phyloP scores from a whole-genome alignment of 2,797 vertebrate genomes.

The Esox masquinongy region DNA sequence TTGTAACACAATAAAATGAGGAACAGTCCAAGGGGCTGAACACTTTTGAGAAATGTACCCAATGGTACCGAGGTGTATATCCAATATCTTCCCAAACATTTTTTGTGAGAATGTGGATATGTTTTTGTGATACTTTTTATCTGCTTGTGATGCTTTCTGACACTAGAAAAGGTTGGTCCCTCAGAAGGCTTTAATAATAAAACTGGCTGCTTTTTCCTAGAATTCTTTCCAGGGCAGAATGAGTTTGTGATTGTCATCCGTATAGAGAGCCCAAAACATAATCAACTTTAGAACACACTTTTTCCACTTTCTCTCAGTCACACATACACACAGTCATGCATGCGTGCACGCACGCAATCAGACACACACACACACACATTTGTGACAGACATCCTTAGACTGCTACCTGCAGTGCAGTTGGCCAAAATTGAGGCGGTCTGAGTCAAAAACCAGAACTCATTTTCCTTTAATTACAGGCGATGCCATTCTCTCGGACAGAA shows the following conservation, averaged over 20 bases:
- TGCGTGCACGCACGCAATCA: not conserved
- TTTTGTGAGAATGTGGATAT: not conserved
- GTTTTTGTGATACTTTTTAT: not conserved
- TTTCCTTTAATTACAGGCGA: conserved; percentile 65
- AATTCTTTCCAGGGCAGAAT: conserved; percentile 54
- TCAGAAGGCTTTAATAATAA: conserved; percentile 37
- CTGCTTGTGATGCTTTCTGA: not conserved
- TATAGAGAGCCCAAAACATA: conserved; percentile 51
- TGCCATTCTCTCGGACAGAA: conserved; percentile 34
- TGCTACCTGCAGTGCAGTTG: conserved; percentile 29
- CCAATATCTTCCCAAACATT: not conserved
- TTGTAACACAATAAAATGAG: no score
- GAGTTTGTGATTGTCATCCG: conserved; percentile 57
- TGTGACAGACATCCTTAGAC: conserved; percentile 6
- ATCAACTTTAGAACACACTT: conserved; percentile 53
- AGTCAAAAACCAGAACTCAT: conserved; percentile 43
- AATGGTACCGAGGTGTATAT: no score
- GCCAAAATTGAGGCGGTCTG: conserved; percentile 36
- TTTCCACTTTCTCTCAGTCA: not conserved
- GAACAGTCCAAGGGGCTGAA: no score
- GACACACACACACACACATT: conserved; percentile 8
- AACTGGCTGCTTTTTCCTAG: conserved; percentile 46
- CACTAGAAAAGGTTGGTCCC: conserved; percentile 14
- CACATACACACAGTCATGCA: conserved; percentile 7
- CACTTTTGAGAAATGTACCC: no score